phyloP scores from a whole-genome alignment of 2,113 vertebrate species.

The Cyanoderma ruficeps region DNA sequence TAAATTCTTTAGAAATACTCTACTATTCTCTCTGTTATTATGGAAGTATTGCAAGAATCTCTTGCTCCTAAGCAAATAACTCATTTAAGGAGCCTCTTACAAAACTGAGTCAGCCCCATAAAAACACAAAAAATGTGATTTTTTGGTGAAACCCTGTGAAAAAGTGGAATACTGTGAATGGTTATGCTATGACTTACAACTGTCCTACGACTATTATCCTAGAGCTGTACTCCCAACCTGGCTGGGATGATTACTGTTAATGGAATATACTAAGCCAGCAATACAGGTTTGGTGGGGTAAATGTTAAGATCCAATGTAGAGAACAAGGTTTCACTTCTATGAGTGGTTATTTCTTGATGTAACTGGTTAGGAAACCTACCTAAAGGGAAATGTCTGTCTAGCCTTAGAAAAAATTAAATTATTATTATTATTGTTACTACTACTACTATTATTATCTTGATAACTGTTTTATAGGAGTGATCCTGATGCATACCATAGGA shows the following conservation, averaged over 20 bases:
- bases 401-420: neutral
- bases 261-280: neutral
- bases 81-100: neutral
- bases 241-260: neutral
- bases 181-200: neutral
- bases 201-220: neutral
- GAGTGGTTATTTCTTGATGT: neutral
- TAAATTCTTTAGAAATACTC: neutral
- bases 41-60: neutral
- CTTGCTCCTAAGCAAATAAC: neutral
- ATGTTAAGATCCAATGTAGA: neutral
- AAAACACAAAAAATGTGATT: neutral
- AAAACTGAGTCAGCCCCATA: neutral
- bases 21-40: neutral
- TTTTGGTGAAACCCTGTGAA: neutral
- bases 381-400: neutral
- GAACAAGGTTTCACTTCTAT: neutral
- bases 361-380: neutral
- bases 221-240: neutral
- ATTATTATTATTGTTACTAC: neutral
- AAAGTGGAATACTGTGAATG: neutral
- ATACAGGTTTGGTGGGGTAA: neutral
- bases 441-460: rapidly evolving
- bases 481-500: neutral
- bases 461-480: neutral